phyloP scores from a whole-genome alignment of 2,797 vertebrate species.

The Rhodeus uyekii region DNA sequence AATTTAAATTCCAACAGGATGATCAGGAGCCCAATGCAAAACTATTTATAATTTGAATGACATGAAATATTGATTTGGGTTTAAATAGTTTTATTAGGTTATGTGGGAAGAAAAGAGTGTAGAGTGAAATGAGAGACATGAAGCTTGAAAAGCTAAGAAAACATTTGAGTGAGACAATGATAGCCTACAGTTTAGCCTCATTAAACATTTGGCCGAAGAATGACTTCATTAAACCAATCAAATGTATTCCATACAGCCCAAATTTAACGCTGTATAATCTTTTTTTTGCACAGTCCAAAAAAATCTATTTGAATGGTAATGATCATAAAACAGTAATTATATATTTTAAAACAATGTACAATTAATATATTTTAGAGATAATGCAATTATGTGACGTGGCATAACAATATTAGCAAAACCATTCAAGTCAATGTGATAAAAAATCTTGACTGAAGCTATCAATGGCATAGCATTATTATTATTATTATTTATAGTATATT shows the following conservation, averaged over 20 bases:
- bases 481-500: neutral
- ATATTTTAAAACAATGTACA: neutral
- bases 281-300: constrained; percentile 12
- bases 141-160: neutral
- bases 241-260: neutral
- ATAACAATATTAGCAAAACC: neutral
- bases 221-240: neutral
- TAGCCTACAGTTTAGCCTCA: neutral
- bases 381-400: neutral
- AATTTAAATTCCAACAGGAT: neutral
- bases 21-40: neutral
- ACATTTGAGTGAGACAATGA: neutral
- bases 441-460: neutral
- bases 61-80: neutral
- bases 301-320: neutral
- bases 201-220: constrained; percentile 6
- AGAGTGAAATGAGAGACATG: neutral
- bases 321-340: neutral
- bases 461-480: neutral
- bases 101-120: neutral
- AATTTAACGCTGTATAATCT: neutral
- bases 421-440: neutral
- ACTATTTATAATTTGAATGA: neutral
- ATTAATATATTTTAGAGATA: neutral
- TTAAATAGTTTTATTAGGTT: neutral